Base-by-base conservation (phyloP, 2,797 vertebrate genomes). In the Mastacembelus armatus region DNA sequence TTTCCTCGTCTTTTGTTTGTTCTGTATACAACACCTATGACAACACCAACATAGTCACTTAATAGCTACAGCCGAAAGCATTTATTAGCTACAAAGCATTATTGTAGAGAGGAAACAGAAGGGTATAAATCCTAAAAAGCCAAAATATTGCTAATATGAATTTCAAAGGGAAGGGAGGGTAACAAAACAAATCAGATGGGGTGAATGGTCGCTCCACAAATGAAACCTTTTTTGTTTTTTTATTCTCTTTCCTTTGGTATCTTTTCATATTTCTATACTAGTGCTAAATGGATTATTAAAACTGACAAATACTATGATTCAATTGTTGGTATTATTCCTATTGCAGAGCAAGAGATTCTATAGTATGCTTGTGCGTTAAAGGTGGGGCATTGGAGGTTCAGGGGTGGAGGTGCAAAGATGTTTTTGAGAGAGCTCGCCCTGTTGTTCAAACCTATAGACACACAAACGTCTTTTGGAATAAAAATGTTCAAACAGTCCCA, bases 251-350 rank as follows among this genome's bases (percentile, higher is more conserved):
- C 79, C 74, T 88, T 91, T 89, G 80, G 71, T 86, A 77, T 80
- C 87, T 90, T 91, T 92, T 91, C 90, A 92, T 85, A 90, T 92
- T 93, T 92, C 89, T 92, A 91, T 89, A 91, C 82, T 87, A 89
- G 89, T 92, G 87, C 84, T 91, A 86, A 87, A 91, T 92, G 85
- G 89, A 91, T 89, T 89, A 88, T 91, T 86, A 76, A 88, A 91
- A 84, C 57, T 76, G 88, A 85, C 84, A 69, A 91, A 83, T 92
- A 92, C 90, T 86, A 90, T 91, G 81, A 91, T 89, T 69, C 74
- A 78, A 90, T 88, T 88, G 83, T 88, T 87, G 86, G 89, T 91
- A 86, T 91, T 86, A 86, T 88, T 90, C 78, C 81, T 86, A 81
- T 74, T 86, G 71, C 87, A 77, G 74, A 83, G 71, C 52, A 56